Conservation (phyloP, 1,140 invertebrate genomes). For the Diploscapter pachys region DNA sequence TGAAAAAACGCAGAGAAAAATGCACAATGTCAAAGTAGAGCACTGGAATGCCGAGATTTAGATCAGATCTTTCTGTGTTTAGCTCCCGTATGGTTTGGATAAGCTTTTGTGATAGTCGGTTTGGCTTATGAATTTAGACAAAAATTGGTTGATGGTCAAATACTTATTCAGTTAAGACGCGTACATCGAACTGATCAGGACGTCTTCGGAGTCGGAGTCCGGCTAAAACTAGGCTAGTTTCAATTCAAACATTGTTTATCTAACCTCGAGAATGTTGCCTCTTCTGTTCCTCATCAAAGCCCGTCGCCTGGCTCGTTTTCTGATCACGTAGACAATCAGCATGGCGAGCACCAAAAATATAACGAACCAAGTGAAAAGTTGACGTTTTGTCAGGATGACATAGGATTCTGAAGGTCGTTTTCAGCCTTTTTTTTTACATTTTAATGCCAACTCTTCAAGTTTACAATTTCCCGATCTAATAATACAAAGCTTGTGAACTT, state of each 20-base stretch:
- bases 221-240: not conserved
- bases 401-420: not conserved
- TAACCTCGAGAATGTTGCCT: slow-evolving; percentile 11
- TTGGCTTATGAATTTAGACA: not conserved
- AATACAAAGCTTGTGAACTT: not conserved
- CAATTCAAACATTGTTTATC: slow-evolving; percentile 22
- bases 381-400: not conserved
- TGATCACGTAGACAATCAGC: slow-evolving; percentile 15
- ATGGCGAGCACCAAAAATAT: slow-evolving; percentile 19
- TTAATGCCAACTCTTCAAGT: no score
- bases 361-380: slow-evolving; percentile 14
- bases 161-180: slow-evolving; percentile 2
- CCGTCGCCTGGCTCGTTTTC: slow-evolving; percentile 15
- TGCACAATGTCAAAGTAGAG: no score
- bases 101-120: not conserved
- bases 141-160: not conserved
- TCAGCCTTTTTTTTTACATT: no score
- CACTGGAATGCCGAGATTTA: no score
- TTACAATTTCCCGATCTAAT: no score
- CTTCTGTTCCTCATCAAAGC: slow-evolving; percentile 19
- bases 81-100: not conserved
- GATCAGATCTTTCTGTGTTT: not conserved
- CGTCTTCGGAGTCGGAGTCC: slow-evolving; percentile 37
- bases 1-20: no score
- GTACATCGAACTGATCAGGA: slow-evolving; percentile 41